These are phyloP conservation scores for Gymnocypris eckloni DNA, from an alignment of 2,797 vertebrate genomes.

Conservation along the genomic window DNA sequence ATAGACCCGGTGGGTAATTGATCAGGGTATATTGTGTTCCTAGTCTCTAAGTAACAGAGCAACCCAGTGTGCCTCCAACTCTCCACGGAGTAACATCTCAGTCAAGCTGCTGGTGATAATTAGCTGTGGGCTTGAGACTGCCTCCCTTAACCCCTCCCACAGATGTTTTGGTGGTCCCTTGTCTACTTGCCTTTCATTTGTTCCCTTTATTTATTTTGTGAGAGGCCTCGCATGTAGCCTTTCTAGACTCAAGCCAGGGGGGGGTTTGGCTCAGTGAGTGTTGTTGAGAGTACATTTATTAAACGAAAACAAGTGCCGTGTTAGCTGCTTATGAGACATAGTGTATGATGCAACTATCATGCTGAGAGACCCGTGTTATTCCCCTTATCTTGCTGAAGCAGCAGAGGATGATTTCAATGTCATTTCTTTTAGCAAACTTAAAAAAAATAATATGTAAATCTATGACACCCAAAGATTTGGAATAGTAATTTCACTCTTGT, in stretches of 20 bases:
- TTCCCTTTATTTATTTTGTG: conserved; percentile 49
- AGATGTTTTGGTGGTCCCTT: conserved; percentile 46
- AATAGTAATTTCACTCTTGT: neutral
- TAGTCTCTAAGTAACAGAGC: conserved; percentile 80
- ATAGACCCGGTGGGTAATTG: conserved; percentile 65
- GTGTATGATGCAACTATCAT: conserved; percentile 53
- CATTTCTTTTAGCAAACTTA: neutral
- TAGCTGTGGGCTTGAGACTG: conserved; percentile 64
- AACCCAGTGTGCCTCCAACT: conserved; percentile 70
- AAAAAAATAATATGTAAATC: neutral
- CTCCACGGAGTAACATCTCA: conserved; percentile 69
- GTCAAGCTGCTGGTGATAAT: conserved; percentile 71
- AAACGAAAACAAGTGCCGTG: conserved; percentile 43
- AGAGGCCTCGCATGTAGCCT: conserved; percentile 37
- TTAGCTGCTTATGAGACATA: conserved; percentile 42
- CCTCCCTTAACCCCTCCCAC: conserved; percentile 55
- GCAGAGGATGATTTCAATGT: neutral
- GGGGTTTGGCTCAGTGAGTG: conserved; percentile 47
- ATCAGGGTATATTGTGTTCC: conserved; percentile 76
- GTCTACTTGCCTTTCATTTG: conserved; percentile 48
- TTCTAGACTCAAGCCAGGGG: conserved; percentile 14
- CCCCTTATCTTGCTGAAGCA: neutral
- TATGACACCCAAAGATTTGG: neutral
- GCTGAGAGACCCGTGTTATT: conserved; percentile 35
- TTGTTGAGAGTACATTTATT: conserved; percentile 43